These are phyloP conservation scores for Frieseomelitta varia DNA, from an alignment of 1,140 invertebrate genomes.

Conservation along the genomic window DNA sequence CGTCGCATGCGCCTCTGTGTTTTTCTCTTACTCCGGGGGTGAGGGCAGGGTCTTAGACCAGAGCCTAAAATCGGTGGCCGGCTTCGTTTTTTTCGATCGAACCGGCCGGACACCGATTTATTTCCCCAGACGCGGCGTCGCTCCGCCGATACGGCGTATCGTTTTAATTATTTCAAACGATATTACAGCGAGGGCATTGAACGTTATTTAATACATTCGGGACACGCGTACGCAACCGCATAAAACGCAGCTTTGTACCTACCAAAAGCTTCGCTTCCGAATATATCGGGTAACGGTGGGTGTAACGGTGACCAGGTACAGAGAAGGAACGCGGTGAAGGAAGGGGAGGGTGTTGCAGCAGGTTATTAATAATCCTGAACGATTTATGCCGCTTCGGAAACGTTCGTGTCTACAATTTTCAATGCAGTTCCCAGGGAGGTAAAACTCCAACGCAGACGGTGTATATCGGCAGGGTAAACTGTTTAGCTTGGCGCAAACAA, in stretches of 20 bases:
- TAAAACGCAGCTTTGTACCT: slow-evolving; percentile 61
- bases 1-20: too few species aligned
- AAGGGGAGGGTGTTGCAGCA: not conserved
- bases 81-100: not conserved
- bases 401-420: slow-evolving; percentile 34
- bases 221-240: slow-evolving; percentile 29
- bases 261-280: slow-evolving; percentile 53
- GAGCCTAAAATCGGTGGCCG: not conserved
- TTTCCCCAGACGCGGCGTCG: slow-evolving; percentile 21
- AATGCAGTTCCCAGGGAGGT: slow-evolving; percentile 18
- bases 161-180: slow-evolving; percentile 61
- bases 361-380: slow-evolving; percentile 60
- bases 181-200: slow-evolving; percentile 41
- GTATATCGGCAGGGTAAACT: slow-evolving; percentile 7
- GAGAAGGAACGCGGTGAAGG: not conserved
- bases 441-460: not conserved
- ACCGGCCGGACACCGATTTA: not conserved
- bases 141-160: not conserved
- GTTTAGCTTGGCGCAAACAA: slow-evolving; percentile 21
- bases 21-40: not conserved
- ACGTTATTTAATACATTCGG: slow-evolving; percentile 51
- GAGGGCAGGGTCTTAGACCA: too few species aligned
- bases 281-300: not conserved
- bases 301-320: not conserved
- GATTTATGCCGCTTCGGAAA: slow-evolving; percentile 50